These are phyloP conservation scores for Anniella stebbinsi DNA, from an alignment of 2,797 vertebrate genomes.

Conservation along the genomic window DNA sequence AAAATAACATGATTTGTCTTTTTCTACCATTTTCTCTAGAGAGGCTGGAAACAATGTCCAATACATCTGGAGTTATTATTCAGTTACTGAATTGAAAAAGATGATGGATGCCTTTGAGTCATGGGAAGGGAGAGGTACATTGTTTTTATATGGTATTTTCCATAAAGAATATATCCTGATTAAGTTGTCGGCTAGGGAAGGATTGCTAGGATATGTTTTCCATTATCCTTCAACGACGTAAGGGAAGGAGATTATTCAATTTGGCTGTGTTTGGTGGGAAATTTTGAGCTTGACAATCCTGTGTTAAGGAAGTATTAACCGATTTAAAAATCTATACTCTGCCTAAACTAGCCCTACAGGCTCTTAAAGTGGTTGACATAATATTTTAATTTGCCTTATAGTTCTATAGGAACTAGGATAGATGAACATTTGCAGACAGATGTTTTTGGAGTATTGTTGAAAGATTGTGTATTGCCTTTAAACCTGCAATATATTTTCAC, in stretches of 20 bases:
- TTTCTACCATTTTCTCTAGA: slow-evolving; percentile 74
- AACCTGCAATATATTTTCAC: neutral
- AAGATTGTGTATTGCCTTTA: neutral
- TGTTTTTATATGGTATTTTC: slow-evolving; percentile 23
- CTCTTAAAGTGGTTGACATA: neutral
- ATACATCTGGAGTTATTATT: slow-evolving; percentile 84
- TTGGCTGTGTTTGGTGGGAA: neutral
- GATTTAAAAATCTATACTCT: neutral
- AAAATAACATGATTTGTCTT: slow-evolving; percentile 3
- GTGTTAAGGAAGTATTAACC: neutral
- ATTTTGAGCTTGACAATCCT: neutral
- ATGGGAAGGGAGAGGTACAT: slow-evolving; percentile 81
- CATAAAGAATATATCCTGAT: slow-evolving; percentile 33
- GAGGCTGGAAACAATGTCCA: slow-evolving; percentile 82
- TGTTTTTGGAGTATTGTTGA: neutral
- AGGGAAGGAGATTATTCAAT: neutral
- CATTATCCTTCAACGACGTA: slow-evolving; percentile 1
- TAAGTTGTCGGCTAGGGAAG: neutral
- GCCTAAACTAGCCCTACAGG: neutral
- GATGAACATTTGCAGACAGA: neutral
- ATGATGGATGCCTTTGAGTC: slow-evolving; percentile 81
- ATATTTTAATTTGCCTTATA: neutral
- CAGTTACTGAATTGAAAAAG: slow-evolving; percentile 78
- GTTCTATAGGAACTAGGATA: neutral
- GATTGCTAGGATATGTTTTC: slow-evolving; percentile 5